These are phyloP conservation scores for Penaeus japonicus DNA, from an alignment of 1,140 invertebrate genomes.

Conservation along the genomic window DNA sequence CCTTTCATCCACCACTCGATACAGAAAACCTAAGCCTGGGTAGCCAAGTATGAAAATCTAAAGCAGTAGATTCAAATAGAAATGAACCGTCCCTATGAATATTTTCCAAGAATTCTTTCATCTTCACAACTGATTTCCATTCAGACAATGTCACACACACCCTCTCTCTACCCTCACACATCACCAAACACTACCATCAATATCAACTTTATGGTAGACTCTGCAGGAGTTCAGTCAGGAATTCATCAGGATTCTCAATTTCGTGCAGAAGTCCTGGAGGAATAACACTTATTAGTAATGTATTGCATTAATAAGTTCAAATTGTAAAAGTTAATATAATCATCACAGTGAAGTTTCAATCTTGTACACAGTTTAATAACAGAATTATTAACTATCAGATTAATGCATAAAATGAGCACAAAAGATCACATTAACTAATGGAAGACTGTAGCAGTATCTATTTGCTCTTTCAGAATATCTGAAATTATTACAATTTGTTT, in stretches of 20 bases:
- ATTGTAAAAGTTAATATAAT: constrained; percentile 33
- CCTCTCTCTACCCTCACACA: neutral
- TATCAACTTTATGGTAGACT: constrained; percentile 47
- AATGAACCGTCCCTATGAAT: too few relatives aligned
- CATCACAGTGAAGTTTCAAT: too few relatives aligned
- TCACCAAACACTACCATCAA: neutral
- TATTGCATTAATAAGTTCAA: constrained; percentile 6
- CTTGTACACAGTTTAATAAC: neutral
- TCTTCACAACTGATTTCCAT: neutral
- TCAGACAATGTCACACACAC: neutral
- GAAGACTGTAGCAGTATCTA: neutral
- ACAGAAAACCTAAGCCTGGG: too few relatives aligned
- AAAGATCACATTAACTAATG: too few relatives aligned
- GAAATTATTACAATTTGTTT: neutral
- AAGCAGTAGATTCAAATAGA: too few relatives aligned
- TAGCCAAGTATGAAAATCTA: too few relatives aligned
- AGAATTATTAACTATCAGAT: too few relatives aligned
- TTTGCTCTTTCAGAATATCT: neutral
- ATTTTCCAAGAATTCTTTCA: too few relatives aligned
- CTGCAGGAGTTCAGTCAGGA: constrained; percentile 67
- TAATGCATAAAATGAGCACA: too few relatives aligned
- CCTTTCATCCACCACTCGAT: too few relatives aligned
- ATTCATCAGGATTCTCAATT: constrained; percentile 70
- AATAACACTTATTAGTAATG: constrained; percentile 57
- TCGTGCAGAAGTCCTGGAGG: constrained; percentile 73